Evolutionary conservation across 2,113 vertebrate species (phyloP).

Genomic region (Tenrec ecaudatus): DNA sequence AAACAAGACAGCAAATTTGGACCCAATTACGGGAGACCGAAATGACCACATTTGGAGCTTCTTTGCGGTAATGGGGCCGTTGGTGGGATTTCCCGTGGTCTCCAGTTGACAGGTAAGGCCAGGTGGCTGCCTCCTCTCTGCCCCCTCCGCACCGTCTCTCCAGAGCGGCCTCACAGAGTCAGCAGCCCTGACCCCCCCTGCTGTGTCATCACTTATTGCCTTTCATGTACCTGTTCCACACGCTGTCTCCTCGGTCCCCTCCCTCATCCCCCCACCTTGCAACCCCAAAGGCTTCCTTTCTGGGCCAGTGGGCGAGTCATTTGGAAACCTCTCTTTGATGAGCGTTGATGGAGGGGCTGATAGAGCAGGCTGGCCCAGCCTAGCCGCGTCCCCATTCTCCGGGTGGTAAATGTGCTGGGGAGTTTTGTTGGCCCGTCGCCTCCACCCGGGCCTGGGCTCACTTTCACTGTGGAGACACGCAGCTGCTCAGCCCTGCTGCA

Average conservation of each 20-base stretch:
- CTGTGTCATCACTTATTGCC: constrained; percentile 75
- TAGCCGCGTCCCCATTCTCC: neutral
- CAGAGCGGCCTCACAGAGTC: constrained; percentile 10
- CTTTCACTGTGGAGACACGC: constrained; percentile 74
- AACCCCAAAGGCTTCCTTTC: constrained; percentile 72
- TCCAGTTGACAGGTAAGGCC: neutral
- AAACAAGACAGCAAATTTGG: neutral
- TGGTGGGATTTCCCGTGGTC: neutral
- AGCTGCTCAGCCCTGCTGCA: neutral
- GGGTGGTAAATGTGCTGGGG: constrained; percentile 17
- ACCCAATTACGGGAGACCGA: neutral
- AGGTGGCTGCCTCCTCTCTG: neutral
- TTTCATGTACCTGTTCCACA: constrained; percentile 60
- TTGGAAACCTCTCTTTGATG: constrained; percentile 78
- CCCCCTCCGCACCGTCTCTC: neutral
- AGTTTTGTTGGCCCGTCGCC: constrained; percentile 71
- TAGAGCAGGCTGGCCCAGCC: constrained; percentile 45
- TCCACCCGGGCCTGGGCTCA: constrained; percentile 51
- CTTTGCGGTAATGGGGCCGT: neutral
- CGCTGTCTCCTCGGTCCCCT: neutral
- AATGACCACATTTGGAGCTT: neutral
- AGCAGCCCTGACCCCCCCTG: constrained; percentile 60
- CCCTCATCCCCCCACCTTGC: neutral
- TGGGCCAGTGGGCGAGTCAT: constrained; percentile 76
- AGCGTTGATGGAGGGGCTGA: constrained; percentile 72